Evolutionary conservation across 2,797 vertebrate genomes (phyloP), one percentile per base, ranked within the genome.

Genomic region (Peromyscus aztecus): DNA sequence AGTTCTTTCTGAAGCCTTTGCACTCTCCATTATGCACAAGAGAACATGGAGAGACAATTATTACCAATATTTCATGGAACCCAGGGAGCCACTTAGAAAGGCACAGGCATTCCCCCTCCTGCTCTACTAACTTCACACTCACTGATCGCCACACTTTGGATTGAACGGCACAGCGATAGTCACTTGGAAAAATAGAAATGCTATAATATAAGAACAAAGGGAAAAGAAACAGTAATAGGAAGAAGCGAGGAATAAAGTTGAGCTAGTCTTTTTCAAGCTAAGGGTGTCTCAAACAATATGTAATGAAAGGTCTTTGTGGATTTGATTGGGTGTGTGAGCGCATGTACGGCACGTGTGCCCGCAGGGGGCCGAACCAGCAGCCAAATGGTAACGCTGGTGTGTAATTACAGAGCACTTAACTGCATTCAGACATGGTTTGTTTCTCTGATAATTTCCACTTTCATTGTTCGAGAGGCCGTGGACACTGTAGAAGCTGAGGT

Each of bases 361-460:
- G 86, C 71, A 5, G 67, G 95, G 97, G 92, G 97, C 67, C 89
- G 82, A 93, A 97, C 93, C 61, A 89, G 78, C 97, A 98, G 97
- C 95, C 98, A 98, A 98, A 98, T 91, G 93, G 92, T 96, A 98
- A 97, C 80, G 89, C 94, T 95, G 86, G 95, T 94, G 93, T 97
- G 87, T 97, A 98, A 98, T 98, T 98, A 97, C 75, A 89, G 90
- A 98, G 96, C 94, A 97, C 97, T 98, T 98, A 94, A 93, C 65
- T 91, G 95, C 63, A 97, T 98, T 98, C 98, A 98, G 96, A 91
- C 91, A 89, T 57, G 73, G 92, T 97, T 97, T 97, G 95, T 94
- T 98, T 97, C 97, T 96, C 94, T 91, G 93, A 97, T 98, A 97
- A 98, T 98, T 98, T 98, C 96, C 96, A 98, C 97, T 97, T 94